Conservation (phyloP, 2,797 vertebrate species). For the Pyrrhura leucotis region DNA sequence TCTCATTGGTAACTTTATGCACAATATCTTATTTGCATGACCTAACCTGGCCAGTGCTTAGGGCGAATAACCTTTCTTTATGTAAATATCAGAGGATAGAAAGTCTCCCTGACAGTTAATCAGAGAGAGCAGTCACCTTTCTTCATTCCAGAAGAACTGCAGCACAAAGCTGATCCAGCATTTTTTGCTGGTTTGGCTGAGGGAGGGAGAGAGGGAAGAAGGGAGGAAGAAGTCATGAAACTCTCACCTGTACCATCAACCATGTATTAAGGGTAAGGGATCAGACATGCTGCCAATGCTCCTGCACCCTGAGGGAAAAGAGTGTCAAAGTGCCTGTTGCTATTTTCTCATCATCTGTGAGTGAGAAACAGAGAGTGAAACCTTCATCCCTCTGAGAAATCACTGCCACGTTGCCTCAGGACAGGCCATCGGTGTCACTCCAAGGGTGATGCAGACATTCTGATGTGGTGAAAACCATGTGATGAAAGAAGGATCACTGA, state of each 20-base stretch:
- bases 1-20: background rate
- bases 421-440: background rate
- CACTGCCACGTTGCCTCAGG: background rate
- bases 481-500: constrained; percentile 61
- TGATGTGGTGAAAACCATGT: background rate
- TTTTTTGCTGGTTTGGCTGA: background rate
- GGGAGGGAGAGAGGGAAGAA: background rate
- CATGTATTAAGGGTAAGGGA: background rate
- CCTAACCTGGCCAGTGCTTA: background rate
- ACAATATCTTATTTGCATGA: background rate
- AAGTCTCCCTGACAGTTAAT: background rate
- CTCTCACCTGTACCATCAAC: background rate
- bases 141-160: background rate
- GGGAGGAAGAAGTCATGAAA: background rate
- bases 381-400: constrained; percentile 39
- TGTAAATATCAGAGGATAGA: background rate
- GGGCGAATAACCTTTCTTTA: background rate
- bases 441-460: constrained; percentile 12
- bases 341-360: background rate
- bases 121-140: background rate
- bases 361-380: constrained; percentile 33
- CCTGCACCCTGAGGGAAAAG: background rate
- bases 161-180: background rate
- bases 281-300: background rate
- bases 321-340: background rate